These are phyloP conservation scores for Trachymyrmex septentrionalis DNA, from an alignment of 1,140 invertebrate genomes.

Conservation along the genomic window DNA sequence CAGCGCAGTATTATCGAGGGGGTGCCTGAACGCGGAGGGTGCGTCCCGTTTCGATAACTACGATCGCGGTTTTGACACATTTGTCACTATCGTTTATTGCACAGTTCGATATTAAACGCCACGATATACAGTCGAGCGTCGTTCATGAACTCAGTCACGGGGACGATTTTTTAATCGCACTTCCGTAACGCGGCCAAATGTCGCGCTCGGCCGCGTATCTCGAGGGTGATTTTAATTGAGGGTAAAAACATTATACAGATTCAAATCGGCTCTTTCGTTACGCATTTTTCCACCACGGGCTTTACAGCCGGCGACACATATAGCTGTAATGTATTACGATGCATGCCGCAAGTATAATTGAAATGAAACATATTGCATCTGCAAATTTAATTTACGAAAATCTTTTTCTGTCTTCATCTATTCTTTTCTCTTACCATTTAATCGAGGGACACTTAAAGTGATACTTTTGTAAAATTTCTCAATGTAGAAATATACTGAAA, in stretches of 20 bases:
- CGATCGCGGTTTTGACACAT: constrained; percentile 73
- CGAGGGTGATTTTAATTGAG: constrained; percentile 60
- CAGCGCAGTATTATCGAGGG: constrained; percentile 38
- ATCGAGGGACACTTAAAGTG: background rate
- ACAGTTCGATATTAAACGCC: constrained; percentile 64
- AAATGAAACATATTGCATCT: background rate
- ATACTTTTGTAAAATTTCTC: background rate
- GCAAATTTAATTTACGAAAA: background rate
- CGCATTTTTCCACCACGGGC: constrained; percentile 33
- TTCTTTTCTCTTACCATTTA: background rate
- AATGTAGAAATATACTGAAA: too few relatives aligned
- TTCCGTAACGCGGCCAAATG: constrained; percentile 48
- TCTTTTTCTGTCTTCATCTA: background rate
- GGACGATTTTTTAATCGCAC: constrained; percentile 66
- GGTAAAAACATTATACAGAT: constrained; percentile 46
- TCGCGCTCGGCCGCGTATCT: constrained; percentile 28
- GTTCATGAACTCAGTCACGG: constrained; percentile 61
- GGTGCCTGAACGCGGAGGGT: constrained; percentile 41
- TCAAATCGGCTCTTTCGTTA: constrained; percentile 48
- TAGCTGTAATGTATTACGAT: constrained; percentile 33
- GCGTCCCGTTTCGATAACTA: constrained; percentile 62
- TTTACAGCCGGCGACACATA: constrained; percentile 1
- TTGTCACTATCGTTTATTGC: constrained; percentile 74
- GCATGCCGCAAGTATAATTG: constrained; percentile 14
- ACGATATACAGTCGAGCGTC: constrained; percentile 39